Base-by-base conservation (phyloP, 2,888 invertebrate genomes). In the Nipponacmea schrenckii region DNA sequence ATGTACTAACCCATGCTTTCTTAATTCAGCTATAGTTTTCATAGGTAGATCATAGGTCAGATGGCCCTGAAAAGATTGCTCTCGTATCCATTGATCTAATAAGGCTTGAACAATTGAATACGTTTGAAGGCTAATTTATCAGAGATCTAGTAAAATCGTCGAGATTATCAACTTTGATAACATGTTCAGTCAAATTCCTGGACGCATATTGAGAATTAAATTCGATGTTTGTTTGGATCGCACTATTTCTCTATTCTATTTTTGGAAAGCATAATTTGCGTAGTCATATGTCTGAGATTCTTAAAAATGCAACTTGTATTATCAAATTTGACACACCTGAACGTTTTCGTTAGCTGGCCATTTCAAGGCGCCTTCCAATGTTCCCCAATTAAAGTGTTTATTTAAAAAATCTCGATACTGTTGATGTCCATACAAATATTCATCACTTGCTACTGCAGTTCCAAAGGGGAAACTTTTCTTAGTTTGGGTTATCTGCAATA, bases 331-430 rank as follows among this genome's bases (percentile, higher is more conserved):
- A 56, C 24, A 20, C 20, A 56, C 56, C 20, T 20, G 12, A 1
- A 24, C 24, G 56, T 45, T 46, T 39, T 56, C 56, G 1, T 12
- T 56, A 10, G 20, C 24, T 24, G 44, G 45, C 74, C 74, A 74
- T 56, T 74, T 71, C 27, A 74, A 63, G 10, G 69, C 71, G 66
- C 67, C 69, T 26, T 71, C 71, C 27, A 67, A 62, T 44, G 71
- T 71, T 0, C 67, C 71, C 69, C 71, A 74, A 69, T 74, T 74
- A 66, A 74, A 72, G 50, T 72, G 72, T 39, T 73, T 56, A 65
- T 68, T 62, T 50, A 71, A 65, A 45, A 69, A 73, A 66, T 71
- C 62, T n/a, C 64, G 69, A 24, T 71, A 73, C 46, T 69, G 62
- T 64, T 67, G 62, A 27, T 68, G 62, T 24, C 63, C 39, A 62